Conservation (phyloP, 2,888 invertebrate genomes). For the Tetranychus truncatus region DNA sequence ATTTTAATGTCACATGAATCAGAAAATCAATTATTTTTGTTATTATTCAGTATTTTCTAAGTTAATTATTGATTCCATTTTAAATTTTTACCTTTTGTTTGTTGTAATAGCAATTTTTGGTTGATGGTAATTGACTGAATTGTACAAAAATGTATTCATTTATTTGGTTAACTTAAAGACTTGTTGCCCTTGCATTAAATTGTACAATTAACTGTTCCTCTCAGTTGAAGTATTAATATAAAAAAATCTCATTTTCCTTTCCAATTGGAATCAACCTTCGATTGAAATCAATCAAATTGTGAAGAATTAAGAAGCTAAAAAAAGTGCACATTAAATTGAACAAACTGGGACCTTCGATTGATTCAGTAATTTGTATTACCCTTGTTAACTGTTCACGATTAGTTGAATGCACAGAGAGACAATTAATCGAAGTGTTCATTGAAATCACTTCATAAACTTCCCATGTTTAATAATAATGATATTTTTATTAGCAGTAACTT, state of each 20-base stretch:
- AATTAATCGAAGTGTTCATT: neutral
- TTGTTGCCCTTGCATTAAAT: neutral
- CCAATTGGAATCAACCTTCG: neutral
- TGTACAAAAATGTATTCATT: neutral
- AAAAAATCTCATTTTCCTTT: neutral
- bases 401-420: neutral
- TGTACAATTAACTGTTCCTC: neutral
- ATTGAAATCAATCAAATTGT: neutral
- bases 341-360: too few species aligned
- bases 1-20: too few species aligned
- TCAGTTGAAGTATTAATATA: neutral
- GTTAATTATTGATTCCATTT: too few species aligned
- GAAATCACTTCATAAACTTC: neutral
- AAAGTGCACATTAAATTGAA: too few species aligned
- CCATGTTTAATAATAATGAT: neutral
- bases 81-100: neutral
- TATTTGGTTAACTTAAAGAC: neutral
- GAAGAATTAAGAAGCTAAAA: too few species aligned
- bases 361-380: neutral
- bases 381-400: slow-evolving; percentile 1
- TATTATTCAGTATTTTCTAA: too few species aligned
- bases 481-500: too few species aligned
- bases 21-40: too few species aligned
- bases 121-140: neutral
- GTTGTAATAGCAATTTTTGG: neutral